These are phyloP conservation scores for Xanthia togata DNA, from an alignment of 2,888 invertebrate species.

Conservation along the genomic window DNA sequence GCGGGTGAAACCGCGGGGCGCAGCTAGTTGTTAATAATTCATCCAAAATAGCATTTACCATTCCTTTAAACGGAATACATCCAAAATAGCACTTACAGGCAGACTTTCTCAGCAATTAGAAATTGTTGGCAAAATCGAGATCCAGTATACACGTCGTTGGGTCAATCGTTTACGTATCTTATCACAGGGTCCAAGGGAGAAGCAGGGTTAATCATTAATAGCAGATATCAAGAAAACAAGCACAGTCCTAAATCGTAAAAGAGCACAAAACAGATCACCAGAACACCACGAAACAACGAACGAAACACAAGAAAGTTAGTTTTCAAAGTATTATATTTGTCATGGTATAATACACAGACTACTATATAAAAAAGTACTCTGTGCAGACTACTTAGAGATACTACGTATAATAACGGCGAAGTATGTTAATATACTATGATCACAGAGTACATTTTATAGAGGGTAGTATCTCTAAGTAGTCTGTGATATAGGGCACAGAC, in stretches of 20 bases:
- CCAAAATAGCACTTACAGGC: constrained; percentile 3
- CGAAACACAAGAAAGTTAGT: no score
- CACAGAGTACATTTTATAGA: no score
- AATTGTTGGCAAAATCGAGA: neutral
- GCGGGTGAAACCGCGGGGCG: no score
- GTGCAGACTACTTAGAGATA: no score
- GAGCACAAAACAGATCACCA: neutral
- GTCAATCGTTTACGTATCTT: neutral
- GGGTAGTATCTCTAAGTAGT: no score
- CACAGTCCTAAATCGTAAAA: neutral
- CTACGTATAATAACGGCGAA: no score
- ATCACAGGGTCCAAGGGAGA: neutral
- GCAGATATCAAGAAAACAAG: neutral
- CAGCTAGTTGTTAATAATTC: constrained; percentile 3
- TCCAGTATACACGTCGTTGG: neutral
- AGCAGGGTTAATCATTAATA: neutral
- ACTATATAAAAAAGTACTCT: no score
- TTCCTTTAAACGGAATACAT: neutral
- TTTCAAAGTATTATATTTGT: no score
- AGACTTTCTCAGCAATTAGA: neutral
- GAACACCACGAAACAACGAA: no score
- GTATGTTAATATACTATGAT: no score
- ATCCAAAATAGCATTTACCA: constrained; percentile 11
- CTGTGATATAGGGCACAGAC: no score
- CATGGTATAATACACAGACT: no score